A percentile compares a stretch with the other conserved stretches of the same genome.
Evolutionary conservation across 2,797 vertebrate species (phyloP).

Genomic region (Oryzias sinensis): DNA sequence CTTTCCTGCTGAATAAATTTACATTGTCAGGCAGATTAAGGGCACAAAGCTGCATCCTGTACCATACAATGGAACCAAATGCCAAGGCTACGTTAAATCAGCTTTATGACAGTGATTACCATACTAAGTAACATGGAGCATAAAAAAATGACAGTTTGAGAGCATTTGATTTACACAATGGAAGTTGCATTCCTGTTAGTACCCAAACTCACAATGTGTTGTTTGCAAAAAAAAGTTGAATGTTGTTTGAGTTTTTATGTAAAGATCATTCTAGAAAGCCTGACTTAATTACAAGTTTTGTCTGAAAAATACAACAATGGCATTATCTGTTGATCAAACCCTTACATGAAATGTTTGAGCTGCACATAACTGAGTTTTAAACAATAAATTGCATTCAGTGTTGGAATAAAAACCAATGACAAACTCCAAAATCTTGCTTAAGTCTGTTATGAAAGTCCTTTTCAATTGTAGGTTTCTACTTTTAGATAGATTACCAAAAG

Average conservation of each 20-base stretch:
- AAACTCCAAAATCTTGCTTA: too few relatives aligned
- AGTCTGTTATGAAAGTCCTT: too few relatives aligned
- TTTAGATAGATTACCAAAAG: too few relatives aligned
- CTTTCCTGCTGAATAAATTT: slow-evolving; percentile 15
- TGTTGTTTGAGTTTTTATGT: slow-evolving; percentile 31
- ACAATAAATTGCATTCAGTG: too few relatives aligned
- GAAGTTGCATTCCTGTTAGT: slow-evolving; percentile 13
- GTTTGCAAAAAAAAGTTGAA: slow-evolving; percentile 18
- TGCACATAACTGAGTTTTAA: too few relatives aligned
- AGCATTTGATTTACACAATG: slow-evolving; percentile 22
- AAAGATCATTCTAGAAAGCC: background rate
- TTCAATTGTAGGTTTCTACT: too few relatives aligned
- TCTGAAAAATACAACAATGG: too few relatives aligned
- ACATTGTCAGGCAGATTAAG: slow-evolving; percentile 32
- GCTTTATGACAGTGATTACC: slow-evolving; percentile 47
- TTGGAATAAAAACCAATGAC: too few relatives aligned
- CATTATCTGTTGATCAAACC: too few relatives aligned
- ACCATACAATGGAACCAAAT: slow-evolving; percentile 24
- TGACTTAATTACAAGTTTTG: too few relatives aligned
- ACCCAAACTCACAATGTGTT: slow-evolving; percentile 12
- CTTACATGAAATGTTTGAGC: too few relatives aligned
- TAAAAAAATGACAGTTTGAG: slow-evolving; percentile 38
- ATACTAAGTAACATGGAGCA: slow-evolving; percentile 28
- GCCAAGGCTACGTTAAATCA: slow-evolving; percentile 34
- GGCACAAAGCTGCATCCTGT: slow-evolving; percentile 31